phyloP scores from a whole-genome alignment of 2,888 invertebrate genomes.

The Linnaemya vulpina region DNA sequence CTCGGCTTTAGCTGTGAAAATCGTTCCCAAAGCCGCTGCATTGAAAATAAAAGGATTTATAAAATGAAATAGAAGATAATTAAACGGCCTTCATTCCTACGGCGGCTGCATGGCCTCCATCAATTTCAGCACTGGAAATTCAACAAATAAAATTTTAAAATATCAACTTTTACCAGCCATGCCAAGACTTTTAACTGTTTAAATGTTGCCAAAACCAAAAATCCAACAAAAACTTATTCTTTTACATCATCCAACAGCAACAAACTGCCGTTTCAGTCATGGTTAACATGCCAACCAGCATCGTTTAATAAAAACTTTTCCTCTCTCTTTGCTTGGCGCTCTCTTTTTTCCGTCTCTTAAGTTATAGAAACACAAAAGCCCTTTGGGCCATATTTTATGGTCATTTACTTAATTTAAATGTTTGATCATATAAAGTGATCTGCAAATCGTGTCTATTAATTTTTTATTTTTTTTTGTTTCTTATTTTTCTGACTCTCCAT shows the following conservation, averaged over 20 bases:
- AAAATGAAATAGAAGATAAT: no score
- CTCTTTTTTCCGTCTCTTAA: background rate
- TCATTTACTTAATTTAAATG: slow-evolving; percentile 59
- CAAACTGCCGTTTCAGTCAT: background rate
- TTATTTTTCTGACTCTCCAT: background rate
- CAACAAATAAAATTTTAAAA: background rate
- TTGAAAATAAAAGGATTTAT: no score
- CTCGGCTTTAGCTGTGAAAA: no score
- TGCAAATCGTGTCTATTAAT: slow-evolving; percentile 52
- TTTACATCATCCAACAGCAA: background rate
- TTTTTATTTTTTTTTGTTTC: slow-evolving; percentile 23
- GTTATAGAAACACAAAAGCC: slow-evolving; percentile 2
- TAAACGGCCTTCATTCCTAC: no score
- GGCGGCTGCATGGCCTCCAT: no score
- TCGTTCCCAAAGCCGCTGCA: no score
- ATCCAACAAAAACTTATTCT: background rate
- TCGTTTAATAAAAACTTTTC: slow-evolving; percentile 21
- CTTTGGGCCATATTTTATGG: slow-evolving; percentile 42
- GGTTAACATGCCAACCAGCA: slow-evolving; percentile 5
- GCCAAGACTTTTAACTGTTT: background rate
- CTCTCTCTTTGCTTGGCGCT: background rate
- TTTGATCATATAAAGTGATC: slow-evolving; percentile 41
- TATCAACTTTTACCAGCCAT: background rate
- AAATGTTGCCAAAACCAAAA: background rate
- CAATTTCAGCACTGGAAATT: background rate